Conservation (phyloP, 2,113 vertebrate genomes). For the Corythornis vintsioides region DNA sequence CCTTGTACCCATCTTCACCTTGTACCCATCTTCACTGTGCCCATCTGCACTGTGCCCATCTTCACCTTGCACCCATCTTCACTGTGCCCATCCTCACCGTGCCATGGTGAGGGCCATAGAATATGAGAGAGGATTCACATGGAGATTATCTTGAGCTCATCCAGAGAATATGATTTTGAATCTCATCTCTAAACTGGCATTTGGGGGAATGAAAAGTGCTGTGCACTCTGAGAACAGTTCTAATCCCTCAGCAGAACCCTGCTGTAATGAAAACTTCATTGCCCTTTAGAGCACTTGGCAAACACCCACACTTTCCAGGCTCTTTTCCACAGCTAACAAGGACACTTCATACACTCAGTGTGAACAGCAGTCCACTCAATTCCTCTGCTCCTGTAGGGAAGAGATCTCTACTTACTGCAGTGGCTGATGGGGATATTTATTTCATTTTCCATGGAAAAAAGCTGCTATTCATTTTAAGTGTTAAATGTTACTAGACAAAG, state of each 20-base stretch:
- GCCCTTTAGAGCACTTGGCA: conserved; percentile 51
- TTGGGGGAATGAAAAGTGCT: accelerated
- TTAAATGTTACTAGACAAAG: background rate
- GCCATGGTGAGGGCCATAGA: background rate
- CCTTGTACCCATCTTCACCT: too few relatives aligned
- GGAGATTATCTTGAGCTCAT: background rate
- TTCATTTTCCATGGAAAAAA: conserved; percentile 32
- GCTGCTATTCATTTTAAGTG: background rate
- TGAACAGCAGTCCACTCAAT: background rate
- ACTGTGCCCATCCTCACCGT: background rate
- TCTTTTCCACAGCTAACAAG: conserved; percentile 34
- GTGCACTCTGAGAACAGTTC: background rate
- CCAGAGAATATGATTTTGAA: background rate
- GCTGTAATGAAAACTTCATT: conserved; percentile 33
- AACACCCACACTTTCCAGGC: background rate
- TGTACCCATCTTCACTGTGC: too few relatives aligned
- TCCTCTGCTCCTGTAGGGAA: background rate
- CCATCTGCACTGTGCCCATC: too few relatives aligned
- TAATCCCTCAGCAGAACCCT: background rate
- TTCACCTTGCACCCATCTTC: too few relatives aligned
- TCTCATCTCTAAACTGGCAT: background rate
- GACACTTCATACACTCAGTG: background rate
- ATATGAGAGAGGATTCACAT: background rate
- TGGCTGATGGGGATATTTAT: background rate
- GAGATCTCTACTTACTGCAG: background rate